A percentile compares a stretch with the other conserved stretches of the same genome.
Evolutionary conservation across 2,797 vertebrate genomes (phyloP).

Genomic region (Rousettus madagascariensis): DNA sequence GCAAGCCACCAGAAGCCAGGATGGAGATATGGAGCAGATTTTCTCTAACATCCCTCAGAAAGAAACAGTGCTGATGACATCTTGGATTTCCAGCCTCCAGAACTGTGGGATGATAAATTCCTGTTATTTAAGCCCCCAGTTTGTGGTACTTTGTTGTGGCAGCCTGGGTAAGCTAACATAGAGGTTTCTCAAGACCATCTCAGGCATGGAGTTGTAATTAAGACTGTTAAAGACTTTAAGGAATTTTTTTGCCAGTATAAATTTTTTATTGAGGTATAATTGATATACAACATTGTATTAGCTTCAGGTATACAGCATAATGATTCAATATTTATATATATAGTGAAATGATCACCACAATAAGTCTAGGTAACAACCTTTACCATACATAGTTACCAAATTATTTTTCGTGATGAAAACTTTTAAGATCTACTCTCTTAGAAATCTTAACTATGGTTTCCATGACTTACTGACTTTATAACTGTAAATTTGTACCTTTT

Average conservation of each 20-base stretch:
- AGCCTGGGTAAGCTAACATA: background rate
- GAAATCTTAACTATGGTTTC: background rate
- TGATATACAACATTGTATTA: background rate
- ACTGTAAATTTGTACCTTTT: background rate
- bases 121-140: background rate
- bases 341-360: background rate
- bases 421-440: background rate
- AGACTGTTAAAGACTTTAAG: background rate
- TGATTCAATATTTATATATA: background rate
- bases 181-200: background rate
- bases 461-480: background rate
- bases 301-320: background rate
- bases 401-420: background rate
- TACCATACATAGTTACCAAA: background rate
- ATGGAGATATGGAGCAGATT: background rate
- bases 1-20: background rate
- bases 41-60: background rate
- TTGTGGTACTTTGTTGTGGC: background rate
- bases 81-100: background rate
- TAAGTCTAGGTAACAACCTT: background rate
- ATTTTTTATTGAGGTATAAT: background rate
- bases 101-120: background rate
- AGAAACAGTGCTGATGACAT: background rate
- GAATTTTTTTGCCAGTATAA: background rate
- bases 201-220: background rate